These are phyloP conservation scores for Ecliptopera silaceata DNA, from an alignment of 2,888 invertebrate genomes.

Conservation along the genomic window DNA sequence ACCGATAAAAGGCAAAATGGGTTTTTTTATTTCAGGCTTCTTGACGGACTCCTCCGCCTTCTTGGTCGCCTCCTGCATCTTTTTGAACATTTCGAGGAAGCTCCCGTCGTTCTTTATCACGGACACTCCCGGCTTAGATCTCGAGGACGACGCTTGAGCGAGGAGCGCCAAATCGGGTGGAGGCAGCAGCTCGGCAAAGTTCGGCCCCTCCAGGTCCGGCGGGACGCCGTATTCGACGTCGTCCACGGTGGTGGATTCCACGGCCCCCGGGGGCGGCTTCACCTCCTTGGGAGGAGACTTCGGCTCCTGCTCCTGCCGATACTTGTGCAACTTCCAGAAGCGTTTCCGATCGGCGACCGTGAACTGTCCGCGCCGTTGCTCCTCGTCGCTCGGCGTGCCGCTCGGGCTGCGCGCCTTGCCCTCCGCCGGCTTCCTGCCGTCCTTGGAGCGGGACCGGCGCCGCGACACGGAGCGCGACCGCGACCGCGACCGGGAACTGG, in stretches of 20 bases:
- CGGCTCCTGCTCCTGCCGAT: conserved; percentile 56
- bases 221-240: conserved; percentile 74
- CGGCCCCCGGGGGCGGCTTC: conserved; percentile 70
- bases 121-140: conserved; percentile 82
- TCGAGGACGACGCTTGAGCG: conserved; percentile 59
- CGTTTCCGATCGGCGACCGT: conserved; percentile 75
- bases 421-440: conserved; percentile 44
- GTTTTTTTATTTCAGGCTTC: conserved; percentile 70
- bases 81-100: conserved; percentile 95
- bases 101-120: conserved; percentile 94
- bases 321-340: conserved; percentile 72
- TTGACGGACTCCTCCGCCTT: conserved; percentile 67
- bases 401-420: conserved; percentile 53
- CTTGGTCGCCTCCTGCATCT: conserved; percentile 88
- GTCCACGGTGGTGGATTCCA: conserved; percentile 60
- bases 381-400: conserved; percentile 65
- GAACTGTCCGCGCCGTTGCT: conserved; percentile 72
- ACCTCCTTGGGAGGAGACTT: conserved; percentile 64
- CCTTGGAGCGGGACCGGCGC: conserved; percentile 41
- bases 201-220: conserved; percentile 74
- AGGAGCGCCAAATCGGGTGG: conserved; percentile 29
- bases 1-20: conserved; percentile 84
- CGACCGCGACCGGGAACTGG: conserved; percentile 51
- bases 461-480: conserved; percentile 41
- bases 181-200: conserved; percentile 62